Base-by-base conservation (phyloP, 2,888 invertebrate genomes). In the Gnatocerus cornutus region DNA sequence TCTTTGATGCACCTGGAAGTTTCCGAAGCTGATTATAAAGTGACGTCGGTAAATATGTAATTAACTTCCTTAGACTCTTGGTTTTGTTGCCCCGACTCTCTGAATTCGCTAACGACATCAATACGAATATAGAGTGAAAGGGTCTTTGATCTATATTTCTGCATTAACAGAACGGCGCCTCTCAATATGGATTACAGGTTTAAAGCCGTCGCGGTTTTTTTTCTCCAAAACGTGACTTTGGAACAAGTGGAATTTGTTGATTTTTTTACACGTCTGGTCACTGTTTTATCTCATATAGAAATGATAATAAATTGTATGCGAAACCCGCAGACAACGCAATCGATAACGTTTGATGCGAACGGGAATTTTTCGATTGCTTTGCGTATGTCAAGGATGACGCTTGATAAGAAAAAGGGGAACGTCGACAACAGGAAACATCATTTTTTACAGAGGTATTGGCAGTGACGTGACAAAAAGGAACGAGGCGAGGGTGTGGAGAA, bases 311-410 rank as follows among this genome's bases (percentile, higher is more conserved):
- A 46, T 46, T 46, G 16, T 46, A 16, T 13, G 16, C 46, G 8
- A 7, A 43, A 13, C 1, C 43, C 13, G 12, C 43, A 43, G 9
- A 13, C 13, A 46, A 13, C 3, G n/a, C 46, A 46, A 46, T 46
- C 46, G 46, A 46, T 46, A 46, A 46, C 50, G 29, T 13, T 29
- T 12, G 50, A 50, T 50, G 29, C 12, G 16, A 50, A 30, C 16
- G 10, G 50, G 30, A 50, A 50, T 50, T 50, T 50, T 50, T 50
- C 50, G 50, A 50, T 50, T 50, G 29, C 50, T 50, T 50, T 50
- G 50, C 50, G 50, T 50, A 50, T 29, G 50, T 50, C 50, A 50
- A 30, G 27, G 50, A 14, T 46, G 46, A 46, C 46, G 13, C 8
- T 46, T 46, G 46, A 46, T 46, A 46, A 46, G 46, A 6, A 43